Base-by-base conservation (phyloP, 2,888 invertebrate genomes). In the Yponomeuta sedellus region DNA sequence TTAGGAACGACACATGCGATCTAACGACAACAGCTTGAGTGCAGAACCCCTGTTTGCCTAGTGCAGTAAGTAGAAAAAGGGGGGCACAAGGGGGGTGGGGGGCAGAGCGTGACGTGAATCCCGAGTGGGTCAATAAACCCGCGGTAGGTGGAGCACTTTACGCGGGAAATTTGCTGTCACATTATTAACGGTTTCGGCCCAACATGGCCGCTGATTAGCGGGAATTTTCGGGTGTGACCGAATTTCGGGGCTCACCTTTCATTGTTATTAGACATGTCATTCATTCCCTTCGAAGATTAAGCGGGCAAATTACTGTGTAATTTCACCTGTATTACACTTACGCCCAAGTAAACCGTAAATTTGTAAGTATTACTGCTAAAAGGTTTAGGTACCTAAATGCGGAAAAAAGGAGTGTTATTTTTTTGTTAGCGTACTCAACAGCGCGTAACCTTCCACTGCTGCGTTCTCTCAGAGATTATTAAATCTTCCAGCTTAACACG, bases 81-180 rank as follows among this genome's bases (percentile, higher is more conserved):
- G 25, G 59, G 58, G 61, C 5, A 39, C n/a, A 56, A 28, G 57
- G 19, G 16, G 28, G 56, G 34, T 40, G 65, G 71, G 68, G 66
- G 64, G 57, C 65, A 68, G 67, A 69, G 77, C 88, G 88, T 89
- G 89, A 82, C 83, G 70, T 68, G 88, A 83, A 83, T 88, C 72
- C 69, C 70, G 77, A 87, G 75, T 71, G 75, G 72, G 77, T 77
- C 83, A 80, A 83, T 86, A 83, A 86, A 85, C 64, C 59, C 62
- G 44, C 64, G 20, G 61, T 67, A 80, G 74, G 81, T 80, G 82
- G 80, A 76, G 77, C 78, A 82, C 76, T 81, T 81, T 81, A 80
- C 82, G 78, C 81, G 82, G 85, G 86, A 86, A 88, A 88, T 88
- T 86, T 86, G 83, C 85, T 88, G 88, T 86, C 88, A 85, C 86